Conservation (phyloP, 2,888 invertebrate species). For the Xestobium rufovillosum region DNA sequence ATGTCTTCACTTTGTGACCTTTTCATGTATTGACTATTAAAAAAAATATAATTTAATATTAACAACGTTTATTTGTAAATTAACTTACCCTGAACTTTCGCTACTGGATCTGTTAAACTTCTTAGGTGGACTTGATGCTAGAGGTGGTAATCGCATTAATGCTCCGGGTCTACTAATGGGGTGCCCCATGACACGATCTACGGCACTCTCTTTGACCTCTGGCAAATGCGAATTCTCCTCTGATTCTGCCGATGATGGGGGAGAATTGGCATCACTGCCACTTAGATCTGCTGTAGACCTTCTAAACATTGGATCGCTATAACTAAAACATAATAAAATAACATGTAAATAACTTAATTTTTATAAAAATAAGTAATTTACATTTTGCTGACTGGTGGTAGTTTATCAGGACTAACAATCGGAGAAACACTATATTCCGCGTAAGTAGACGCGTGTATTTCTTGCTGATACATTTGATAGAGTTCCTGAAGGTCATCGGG, state of each 20-base stretch:
- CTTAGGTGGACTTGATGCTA: slow-evolving; percentile 37
- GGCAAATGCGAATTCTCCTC: slow-evolving; percentile 32
- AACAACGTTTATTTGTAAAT: too few relatives aligned
- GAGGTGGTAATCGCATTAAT: slow-evolving; percentile 38
- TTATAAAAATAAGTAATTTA: slow-evolving; percentile 30
- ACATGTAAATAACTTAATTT: not conserved
- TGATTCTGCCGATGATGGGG: slow-evolving; percentile 40
- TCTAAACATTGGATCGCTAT: slow-evolving; percentile 38
- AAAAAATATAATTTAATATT: too few relatives aligned
- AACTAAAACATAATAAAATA: slow-evolving; percentile 26
- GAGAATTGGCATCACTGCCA: slow-evolving; percentile 34
- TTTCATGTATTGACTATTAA: too few relatives aligned
- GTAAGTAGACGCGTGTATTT: slow-evolving; percentile 76
- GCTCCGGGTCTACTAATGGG: slow-evolving; percentile 37
- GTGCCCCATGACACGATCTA: slow-evolving; percentile 42
- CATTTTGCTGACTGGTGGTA: slow-evolving; percentile 60
- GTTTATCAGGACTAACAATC: slow-evolving; percentile 48
- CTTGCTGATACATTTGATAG: slow-evolving; percentile 77
- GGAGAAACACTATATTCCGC: slow-evolving; percentile 52
- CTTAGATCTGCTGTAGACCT: slow-evolving; percentile 29
- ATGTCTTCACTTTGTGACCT: too few relatives aligned
- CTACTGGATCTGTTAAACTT: too few relatives aligned
- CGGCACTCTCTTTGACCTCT: slow-evolving; percentile 30
- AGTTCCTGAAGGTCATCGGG: slow-evolving; percentile 71
- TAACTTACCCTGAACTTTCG: too few relatives aligned